Evolutionary conservation across 2,113 vertebrate species (phyloP), one percentile per base, ranked within the genome.

Genomic region (Polypterus senegalus): DNA sequence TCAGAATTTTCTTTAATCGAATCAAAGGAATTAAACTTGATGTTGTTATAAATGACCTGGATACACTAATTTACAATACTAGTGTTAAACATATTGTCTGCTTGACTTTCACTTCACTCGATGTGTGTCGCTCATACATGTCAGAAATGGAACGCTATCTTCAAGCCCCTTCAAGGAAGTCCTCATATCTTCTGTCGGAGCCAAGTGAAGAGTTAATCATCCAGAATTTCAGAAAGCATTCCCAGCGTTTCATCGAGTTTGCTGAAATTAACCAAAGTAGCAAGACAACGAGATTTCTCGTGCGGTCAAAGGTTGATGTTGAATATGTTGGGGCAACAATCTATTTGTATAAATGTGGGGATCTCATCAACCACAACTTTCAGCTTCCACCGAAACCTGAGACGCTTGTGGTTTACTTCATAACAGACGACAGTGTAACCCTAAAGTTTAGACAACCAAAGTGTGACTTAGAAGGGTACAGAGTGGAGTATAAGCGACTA

Each of bases 21-120:
- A 7, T 73, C 2, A 46, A 45, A 46, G 47, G 60, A 0, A 27
- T 59, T 3, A 27, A 9, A 1, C 6, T 65, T 0, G 5, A 69
- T 3, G 10, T 54, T 7, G 46, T 64, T 1, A 0, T 47, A 7
- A 56, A 54, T 10, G 60, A 72, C 11, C n/a, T 71, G 4, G 49
- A 66, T 8, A 9, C 47, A 54, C 7, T 63, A 3, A 1, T 68
- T 6, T 6, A 67, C 4, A 46, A 71, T 11, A 11, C 43, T 2
- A 3, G 10, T 3, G 48, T 49, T 43, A 49, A 65, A 6, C 62
- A 63, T 59, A 9, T 70, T 3, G 43, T 74, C n/a, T 63, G 27
- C 6, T 70, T 71, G 9, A 61, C 58, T 2, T 63, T 76, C 47
- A 70, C 69, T 3, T 68, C 62, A 5, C 43, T 77, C 4, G 4